A percentile compares a stretch with the other conserved stretches of the same genome.
Evolutionary conservation across 2,888 invertebrate genomes (phyloP).

Genomic region (Ormyrus nitidulus): DNA sequence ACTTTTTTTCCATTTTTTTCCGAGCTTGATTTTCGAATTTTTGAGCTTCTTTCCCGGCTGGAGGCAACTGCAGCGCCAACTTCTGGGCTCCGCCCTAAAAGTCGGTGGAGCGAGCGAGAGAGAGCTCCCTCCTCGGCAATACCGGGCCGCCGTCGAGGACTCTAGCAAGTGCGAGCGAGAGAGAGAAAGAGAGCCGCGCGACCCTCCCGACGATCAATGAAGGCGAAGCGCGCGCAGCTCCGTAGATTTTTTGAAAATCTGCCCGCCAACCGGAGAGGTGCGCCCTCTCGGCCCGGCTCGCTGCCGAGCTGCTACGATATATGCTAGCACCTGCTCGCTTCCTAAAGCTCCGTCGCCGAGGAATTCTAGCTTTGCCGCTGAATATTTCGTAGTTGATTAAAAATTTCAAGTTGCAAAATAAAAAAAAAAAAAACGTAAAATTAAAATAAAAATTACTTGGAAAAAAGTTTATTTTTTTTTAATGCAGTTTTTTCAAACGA

Average conservation of each 20-base stretch:
- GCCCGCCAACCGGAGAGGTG: constrained; percentile 69
- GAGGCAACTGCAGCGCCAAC: constrained; percentile 58
- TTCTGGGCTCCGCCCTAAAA: constrained; percentile 72
- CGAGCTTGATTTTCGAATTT: constrained; percentile 49
- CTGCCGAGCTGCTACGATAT: constrained; percentile 38
- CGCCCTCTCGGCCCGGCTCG: constrained; percentile 59
- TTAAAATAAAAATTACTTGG: neutral
- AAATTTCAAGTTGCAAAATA: neutral
- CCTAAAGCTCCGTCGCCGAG: no score
- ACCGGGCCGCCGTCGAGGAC: constrained; percentile 6
- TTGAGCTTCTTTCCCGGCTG: constrained; percentile 58
- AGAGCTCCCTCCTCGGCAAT: constrained; percentile 33
- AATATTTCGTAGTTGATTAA: neutral
- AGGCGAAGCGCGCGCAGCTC: constrained; percentile 73
- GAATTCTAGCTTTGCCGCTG: neutral
- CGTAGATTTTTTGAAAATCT: constrained; percentile 72
- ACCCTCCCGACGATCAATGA: constrained; percentile 70
- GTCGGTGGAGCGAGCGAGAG: constrained; percentile 63
- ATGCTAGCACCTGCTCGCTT: neutral
- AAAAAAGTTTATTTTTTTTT: neutral
- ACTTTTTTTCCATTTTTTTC: constrained; percentile 36
- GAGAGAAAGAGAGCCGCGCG: constrained; percentile 41
- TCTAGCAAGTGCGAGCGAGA: constrained; percentile 21
- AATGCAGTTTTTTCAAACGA: neutral
- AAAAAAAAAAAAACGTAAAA: neutral